Percentiles rank a stretch among this genome's conserved stretches.
Evolutionary conservation across 2,888 invertebrate species (phyloP).

Genomic region (Heliothis peltigera): DNA sequence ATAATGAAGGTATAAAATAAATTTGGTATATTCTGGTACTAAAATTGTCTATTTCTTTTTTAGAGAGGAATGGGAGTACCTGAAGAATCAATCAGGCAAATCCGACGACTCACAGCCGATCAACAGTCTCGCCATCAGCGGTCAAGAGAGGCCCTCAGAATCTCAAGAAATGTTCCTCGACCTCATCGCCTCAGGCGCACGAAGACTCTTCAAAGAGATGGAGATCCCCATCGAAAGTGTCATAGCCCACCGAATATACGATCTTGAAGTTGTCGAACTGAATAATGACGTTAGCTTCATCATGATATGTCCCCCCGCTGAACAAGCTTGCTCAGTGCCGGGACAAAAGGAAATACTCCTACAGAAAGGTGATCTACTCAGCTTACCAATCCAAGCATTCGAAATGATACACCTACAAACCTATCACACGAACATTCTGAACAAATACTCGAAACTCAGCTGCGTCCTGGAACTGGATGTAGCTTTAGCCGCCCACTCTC

Average conservation of each 20-base stretch:
- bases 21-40: too few relatives aligned
- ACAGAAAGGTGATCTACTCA: conserved; percentile 95
- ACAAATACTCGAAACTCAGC: conserved; percentile 97
- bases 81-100: conserved; percentile 91
- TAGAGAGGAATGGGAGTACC: conserved; percentile 98
- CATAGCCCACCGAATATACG: conserved; percentile 95
- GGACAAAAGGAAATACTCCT: conserved; percentile 95
- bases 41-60: conserved; percentile 63
- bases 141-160: conserved; percentile 91
- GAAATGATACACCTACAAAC: conserved; percentile 98
- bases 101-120: conserved; percentile 75
- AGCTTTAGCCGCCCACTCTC: conserved; percentile 97
- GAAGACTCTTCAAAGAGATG: conserved; percentile 94
- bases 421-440: conserved; percentile 97
- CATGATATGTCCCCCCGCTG: conserved; percentile 97
- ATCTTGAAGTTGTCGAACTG: conserved; percentile 97
- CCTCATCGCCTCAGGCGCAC: conserved; percentile 93
- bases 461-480: conserved; percentile 98
- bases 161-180: conserved; percentile 95
- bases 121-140: conserved; percentile 77
- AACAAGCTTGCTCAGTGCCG: conserved; percentile 97
- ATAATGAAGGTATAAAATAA: neutral
- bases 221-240: conserved; percentile 93
- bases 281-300: conserved; percentile 97
- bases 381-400: conserved; percentile 97